Evolutionary conservation across 2,797 vertebrate genomes (phyloP), one percentile per base, ranked within the genome.

Genomic region (Epinephelus malabaricus): DNA sequence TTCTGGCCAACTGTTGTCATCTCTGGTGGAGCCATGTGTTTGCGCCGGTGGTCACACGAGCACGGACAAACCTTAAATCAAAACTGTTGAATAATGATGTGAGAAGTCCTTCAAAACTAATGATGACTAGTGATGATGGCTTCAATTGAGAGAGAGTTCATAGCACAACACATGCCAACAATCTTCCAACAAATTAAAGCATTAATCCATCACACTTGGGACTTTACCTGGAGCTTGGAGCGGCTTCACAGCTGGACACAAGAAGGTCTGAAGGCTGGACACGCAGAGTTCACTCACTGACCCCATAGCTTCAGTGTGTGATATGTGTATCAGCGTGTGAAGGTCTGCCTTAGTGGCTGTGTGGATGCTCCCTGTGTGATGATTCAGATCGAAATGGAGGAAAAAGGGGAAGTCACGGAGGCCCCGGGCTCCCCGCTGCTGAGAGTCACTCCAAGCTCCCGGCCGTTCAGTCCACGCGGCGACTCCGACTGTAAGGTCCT

Each of bases 211-310:
- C 8, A 51, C 56, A 56, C 30, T 1, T 56, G 18, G 55, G 40
- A 54, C 25, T n/a, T 67, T 96, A 97, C 97, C 97, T 96, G 94
- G 78, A 81, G 89, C 79, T 45, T 86, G 91, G 62, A 23, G 47
- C 5, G 76, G 15, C 59, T 87, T 83, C 80, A 94, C 87, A 4
- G 94, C 92, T n/a, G 96, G 95, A 90, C 94, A 96, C 84, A 97
- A 79, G 88, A 97, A 96, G 1, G 95, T 95, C 91, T 97, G 96
- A 84, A 97, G 94, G 84, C 96, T 97, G 89, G 96, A 96, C 78
- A 96, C 94, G n/a, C 97, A 97, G 11, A 97, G 96, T 87, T 97
- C 95, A 55, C 92, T 95, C 89, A 97, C 96, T 0, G 96, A 96
- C 86, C 96, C 97, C 97, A 97, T 97, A 5, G 73, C 59, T 69